phyloP scores from a whole-genome alignment of 1,140 invertebrate species.

The Choristoneura fumiferana region DNA sequence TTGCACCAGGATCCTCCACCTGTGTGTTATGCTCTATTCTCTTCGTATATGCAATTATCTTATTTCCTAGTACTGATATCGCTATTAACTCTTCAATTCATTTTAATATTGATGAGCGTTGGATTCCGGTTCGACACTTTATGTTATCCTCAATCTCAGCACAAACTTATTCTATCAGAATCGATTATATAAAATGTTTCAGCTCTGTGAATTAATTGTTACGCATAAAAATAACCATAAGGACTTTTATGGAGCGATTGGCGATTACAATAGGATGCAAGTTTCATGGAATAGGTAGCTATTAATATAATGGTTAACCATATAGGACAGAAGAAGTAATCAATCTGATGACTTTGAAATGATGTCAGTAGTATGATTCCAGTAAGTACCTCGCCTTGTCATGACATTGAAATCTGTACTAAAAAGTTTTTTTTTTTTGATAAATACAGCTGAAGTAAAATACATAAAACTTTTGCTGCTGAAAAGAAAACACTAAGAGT shows the following conservation, averaged over 20 bases:
- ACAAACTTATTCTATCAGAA: neutral
- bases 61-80: slow-evolving; percentile 39
- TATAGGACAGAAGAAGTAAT: neutral
- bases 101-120: slow-evolving; percentile 32
- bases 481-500: too few species aligned
- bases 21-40: slow-evolving; percentile 53
- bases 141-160: neutral
- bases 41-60: slow-evolving; percentile 38
- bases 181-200: too few species aligned
- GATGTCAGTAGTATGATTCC: slow-evolving; percentile 1
- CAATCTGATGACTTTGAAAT: neutral
- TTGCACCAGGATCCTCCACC: slow-evolving; percentile 25
- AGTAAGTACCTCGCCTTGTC: neutral
- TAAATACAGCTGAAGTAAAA: too few species aligned
- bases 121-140: slow-evolving; percentile 28
- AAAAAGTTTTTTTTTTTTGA: too few species aligned
- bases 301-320: slow-evolving; percentile 7
- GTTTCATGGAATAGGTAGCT: neutral
- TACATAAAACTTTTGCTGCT: too few species aligned
- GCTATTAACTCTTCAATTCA: slow-evolving; percentile 18
- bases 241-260: neutral
- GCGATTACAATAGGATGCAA: neutral
- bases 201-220: too few species aligned
- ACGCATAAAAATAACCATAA: too few species aligned
- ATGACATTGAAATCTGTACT: too few species aligned